Conservation (phyloP, 2,113 vertebrate genomes). For the Engystomops pustulosus region DNA sequence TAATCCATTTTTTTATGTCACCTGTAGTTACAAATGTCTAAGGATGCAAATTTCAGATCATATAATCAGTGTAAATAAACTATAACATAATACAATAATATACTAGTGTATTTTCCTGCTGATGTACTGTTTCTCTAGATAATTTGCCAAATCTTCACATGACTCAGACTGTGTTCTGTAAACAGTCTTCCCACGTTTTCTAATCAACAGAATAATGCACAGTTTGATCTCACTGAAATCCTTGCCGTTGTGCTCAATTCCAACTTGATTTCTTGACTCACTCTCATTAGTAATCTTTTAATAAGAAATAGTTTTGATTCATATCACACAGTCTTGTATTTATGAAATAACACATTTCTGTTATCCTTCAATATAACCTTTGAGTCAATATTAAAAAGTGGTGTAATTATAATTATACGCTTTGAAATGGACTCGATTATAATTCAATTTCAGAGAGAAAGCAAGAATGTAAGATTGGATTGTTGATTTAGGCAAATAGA, state of each 20-base stretch:
- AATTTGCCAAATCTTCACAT: slow-evolving; percentile 44
- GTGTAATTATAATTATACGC: slow-evolving; percentile 6
- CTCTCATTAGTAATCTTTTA: slow-evolving; percentile 14
- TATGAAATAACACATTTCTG: slow-evolving; percentile 2
- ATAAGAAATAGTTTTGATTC: slow-evolving; percentile 36
- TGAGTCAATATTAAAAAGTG: slow-evolving; percentile 12
- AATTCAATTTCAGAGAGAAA: slow-evolving; percentile 5
- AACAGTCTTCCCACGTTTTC: slow-evolving; percentile 48
- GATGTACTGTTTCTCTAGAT: background rate
- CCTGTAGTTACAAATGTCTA: background rate
- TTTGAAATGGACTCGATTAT: slow-evolving; percentile 2
- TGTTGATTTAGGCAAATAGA: background rate
- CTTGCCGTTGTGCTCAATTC: slow-evolving; percentile 7
- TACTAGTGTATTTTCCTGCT: background rate
- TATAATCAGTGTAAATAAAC: background rate
- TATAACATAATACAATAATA: background rate
- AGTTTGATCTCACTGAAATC: slow-evolving; percentile 42
- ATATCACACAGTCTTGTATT: background rate
- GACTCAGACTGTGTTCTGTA: slow-evolving; percentile 53
- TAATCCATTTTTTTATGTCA: background rate
- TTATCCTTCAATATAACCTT: slow-evolving; percentile 1
- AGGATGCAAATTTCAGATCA: too few species aligned
- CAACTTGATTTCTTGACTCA: background rate
- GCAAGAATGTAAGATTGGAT: background rate
- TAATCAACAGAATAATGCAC: slow-evolving; percentile 52